These are phyloP conservation scores for Meghimatium bilineatum DNA, from an alignment of 2,888 invertebrate species.

Conservation along the genomic window DNA sequence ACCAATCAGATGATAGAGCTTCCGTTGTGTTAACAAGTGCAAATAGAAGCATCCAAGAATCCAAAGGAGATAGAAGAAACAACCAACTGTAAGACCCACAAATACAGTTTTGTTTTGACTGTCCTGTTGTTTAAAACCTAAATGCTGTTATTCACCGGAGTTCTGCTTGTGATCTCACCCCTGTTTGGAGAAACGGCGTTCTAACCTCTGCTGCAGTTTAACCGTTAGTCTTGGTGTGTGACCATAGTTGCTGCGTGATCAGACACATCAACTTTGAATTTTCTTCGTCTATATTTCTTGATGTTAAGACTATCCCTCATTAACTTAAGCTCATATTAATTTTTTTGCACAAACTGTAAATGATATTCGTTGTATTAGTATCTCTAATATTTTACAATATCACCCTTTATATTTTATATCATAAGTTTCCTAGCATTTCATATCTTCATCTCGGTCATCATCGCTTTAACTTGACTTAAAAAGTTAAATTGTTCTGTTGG, in stretches of 20 bases:
- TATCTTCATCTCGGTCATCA: too few relatives aligned
- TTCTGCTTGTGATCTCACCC: background rate
- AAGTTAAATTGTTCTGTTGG: too few relatives aligned
- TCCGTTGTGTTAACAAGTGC: background rate
- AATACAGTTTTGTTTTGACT: background rate
- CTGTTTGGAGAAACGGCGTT: background rate
- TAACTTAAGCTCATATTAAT: background rate
- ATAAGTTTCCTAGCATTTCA: too few relatives aligned
- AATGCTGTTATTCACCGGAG: constrained; percentile 7
- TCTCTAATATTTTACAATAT: background rate
- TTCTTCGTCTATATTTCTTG: background rate
- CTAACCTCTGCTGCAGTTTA: background rate
- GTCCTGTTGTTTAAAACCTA: background rate
- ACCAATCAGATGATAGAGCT: constrained; percentile 13
- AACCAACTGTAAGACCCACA: background rate
- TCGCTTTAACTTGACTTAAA: too few relatives aligned
- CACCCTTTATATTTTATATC: background rate
- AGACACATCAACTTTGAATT: background rate
- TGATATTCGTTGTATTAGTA: background rate
- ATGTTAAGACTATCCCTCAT: background rate
- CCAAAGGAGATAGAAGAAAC: background rate
- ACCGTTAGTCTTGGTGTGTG: constrained; percentile 9
- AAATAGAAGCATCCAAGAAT: background rate
- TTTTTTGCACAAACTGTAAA: background rate
- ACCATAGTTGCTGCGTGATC: background rate